Evolutionary conservation across 2,888 invertebrate species (phyloP).

Genomic region (Brachypalpus laphriformis): DNA sequence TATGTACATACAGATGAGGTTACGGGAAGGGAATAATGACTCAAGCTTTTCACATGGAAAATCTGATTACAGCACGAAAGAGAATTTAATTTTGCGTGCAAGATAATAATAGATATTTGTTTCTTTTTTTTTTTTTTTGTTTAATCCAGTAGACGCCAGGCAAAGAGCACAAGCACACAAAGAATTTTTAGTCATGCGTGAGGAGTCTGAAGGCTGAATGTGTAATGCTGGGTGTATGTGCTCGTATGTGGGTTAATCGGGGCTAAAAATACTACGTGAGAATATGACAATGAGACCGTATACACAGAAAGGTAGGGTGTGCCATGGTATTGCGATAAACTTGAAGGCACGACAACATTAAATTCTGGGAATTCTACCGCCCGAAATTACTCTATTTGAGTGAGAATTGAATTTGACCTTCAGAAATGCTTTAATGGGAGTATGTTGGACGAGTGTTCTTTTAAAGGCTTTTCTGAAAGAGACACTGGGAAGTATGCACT

Average conservation of each 20-base stretch:
- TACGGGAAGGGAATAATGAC: not conserved
- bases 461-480: too few relatives aligned
- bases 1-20: not conserved
- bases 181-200: slow-evolving; percentile 32
- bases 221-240: not conserved
- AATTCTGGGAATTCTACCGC: not conserved
- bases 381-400: not conserved
- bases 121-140: slow-evolving; percentile 16
- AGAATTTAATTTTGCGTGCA: slow-evolving; percentile 44
- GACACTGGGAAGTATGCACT: too few relatives aligned
- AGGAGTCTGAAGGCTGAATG: slow-evolving; percentile 45
- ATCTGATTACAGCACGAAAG: slow-evolving; percentile 29
- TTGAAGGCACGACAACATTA: not conserved
- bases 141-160: slow-evolving; percentile 10
- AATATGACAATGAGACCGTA: slow-evolving; percentile 8
- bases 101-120: slow-evolving; percentile 53
- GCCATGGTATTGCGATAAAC: not conserved
- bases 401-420: not conserved
- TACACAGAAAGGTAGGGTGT: slow-evolving; percentile 25
- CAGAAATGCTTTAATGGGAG: not conserved
- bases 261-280: slow-evolving; percentile 49
- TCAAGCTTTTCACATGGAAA: slow-evolving; percentile 21
- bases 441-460: too few relatives aligned
- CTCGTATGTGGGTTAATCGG: slow-evolving; percentile 53
- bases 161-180: not conserved